A percentile compares a stretch with the other conserved stretches of the same genome.
These are phyloP conservation scores for Aulostomus chinensis DNA, from an alignment of 2,797 vertebrate genomes.

Conservation along the genomic window DNA sequence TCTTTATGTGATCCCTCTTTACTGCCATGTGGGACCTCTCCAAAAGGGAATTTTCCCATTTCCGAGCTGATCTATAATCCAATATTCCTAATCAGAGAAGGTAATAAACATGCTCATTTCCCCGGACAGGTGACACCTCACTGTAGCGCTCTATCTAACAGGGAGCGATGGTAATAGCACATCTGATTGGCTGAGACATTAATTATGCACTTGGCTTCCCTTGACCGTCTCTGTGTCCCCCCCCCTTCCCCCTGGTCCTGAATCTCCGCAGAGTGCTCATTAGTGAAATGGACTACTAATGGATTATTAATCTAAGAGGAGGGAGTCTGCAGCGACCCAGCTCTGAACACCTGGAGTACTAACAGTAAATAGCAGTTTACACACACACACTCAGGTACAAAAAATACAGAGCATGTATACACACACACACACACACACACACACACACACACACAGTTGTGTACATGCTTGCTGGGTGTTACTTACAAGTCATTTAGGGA, in stretches of 20 bases:
- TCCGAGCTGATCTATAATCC: too few relatives aligned
- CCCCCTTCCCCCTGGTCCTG: slow-evolving; percentile 71
- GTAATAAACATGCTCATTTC: slow-evolving; percentile 29
- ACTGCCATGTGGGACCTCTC: too few relatives aligned
- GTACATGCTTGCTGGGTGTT: slow-evolving; percentile 39
- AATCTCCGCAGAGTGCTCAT: slow-evolving; percentile 86
- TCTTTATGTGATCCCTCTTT: too few relatives aligned
- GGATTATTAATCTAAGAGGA: slow-evolving; percentile 80
- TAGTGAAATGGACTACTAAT: slow-evolving; percentile 88
- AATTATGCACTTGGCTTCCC: slow-evolving; percentile 91
- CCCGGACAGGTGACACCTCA: slow-evolving; percentile 53
- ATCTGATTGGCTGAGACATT: slow-evolving; percentile 86
- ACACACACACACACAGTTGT: not conserved
- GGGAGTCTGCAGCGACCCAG: slow-evolving; percentile 65
- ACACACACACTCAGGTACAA: slow-evolving; percentile 30
- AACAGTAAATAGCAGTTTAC: slow-evolving; percentile 70
- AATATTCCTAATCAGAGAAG: slow-evolving; percentile 5
- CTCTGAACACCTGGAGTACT: slow-evolving; percentile 72
- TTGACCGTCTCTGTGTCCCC: slow-evolving; percentile 78
- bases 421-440: slow-evolving; percentile 19
- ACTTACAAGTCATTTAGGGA: slow-evolving; percentile 64
- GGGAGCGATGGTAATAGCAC: slow-evolving; percentile 70
- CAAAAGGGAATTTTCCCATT: too few relatives aligned
- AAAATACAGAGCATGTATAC: not conserved
- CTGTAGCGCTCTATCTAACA: too few relatives aligned